A percentile compares a stretch with the other conserved stretches of the same genome.
Conservation (phyloP, 2,797 vertebrate species). For the Bovichtus diacanthus region DNA sequence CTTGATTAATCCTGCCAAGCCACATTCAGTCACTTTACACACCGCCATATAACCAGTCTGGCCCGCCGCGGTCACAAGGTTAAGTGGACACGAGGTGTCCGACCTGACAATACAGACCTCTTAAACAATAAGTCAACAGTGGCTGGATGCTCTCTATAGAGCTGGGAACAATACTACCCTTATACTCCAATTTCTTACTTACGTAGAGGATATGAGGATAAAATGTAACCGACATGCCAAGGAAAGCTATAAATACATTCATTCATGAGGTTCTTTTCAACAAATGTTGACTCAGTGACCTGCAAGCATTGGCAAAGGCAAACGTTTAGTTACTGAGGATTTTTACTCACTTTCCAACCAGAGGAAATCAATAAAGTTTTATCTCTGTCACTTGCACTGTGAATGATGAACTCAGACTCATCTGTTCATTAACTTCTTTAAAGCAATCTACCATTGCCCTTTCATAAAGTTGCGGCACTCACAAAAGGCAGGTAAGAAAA, state of each 20-base stretch:
- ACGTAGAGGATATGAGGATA: not conserved
- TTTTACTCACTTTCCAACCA: constrained; percentile 10
- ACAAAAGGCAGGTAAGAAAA: not conserved
- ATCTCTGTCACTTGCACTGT: constrained; percentile 8
- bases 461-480: constrained; percentile 5
- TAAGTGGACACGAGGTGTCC: constrained; percentile 70
- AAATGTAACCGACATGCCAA: constrained; percentile 2
- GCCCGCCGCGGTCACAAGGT: constrained; percentile 62
- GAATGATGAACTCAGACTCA: constrained; percentile 29
- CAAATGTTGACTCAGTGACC: not conserved
- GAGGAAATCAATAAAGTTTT: constrained; percentile 20
- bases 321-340: not conserved
- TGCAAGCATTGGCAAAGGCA: not conserved
- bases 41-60: constrained; percentile 50
- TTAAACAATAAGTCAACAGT: constrained; percentile 48
- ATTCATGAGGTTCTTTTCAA: not conserved
- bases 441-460: constrained; percentile 2
- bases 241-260: not conserved
- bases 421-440: constrained; percentile 20
- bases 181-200: constrained; percentile 2
- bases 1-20: constrained; percentile 78
- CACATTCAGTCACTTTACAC: constrained; percentile 68
- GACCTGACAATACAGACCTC: constrained; percentile 30
- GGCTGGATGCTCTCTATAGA: constrained; percentile 24
- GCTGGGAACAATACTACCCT: constrained; percentile 3